These are phyloP conservation scores for Parazoanthus darwini DNA, from an alignment of 92 coral and sea anemone species.

Conservation along the genomic window DNA sequence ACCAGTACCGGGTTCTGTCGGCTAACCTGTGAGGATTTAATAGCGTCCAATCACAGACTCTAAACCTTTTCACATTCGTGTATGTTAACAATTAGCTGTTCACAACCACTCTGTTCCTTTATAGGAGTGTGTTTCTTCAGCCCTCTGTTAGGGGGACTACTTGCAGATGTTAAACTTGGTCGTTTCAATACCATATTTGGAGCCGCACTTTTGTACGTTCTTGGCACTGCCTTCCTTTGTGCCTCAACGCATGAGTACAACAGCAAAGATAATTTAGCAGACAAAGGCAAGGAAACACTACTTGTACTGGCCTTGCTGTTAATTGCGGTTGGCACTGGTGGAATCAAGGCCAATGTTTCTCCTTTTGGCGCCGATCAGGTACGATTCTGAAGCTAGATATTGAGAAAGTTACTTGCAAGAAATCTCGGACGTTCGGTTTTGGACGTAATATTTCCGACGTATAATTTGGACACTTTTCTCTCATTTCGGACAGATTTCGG, in stretches of 20 bases:
- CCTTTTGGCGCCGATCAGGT: constrained; percentile 99
- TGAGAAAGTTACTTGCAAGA: no score
- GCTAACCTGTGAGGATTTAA: no score
- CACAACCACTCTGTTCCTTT: background rate
- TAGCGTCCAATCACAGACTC: no score
- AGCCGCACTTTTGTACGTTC: constrained; percentile 66
- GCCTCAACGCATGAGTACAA: constrained; percentile 17
- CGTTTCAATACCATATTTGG: constrained; percentile 77
- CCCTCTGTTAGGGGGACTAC: constrained; percentile 88
- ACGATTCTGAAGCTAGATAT: background rate
- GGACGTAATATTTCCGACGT: no score
- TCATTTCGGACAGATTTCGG: no score
- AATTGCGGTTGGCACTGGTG: constrained; percentile 90
- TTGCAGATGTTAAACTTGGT: constrained; percentile 79
- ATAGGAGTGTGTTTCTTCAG: constrained; percentile 78
- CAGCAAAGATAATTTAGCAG: background rate
- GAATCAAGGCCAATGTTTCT: constrained; percentile 92
- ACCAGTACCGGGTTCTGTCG: no score
- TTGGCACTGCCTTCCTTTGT: constrained; percentile 66
- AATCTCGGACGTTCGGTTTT: no score
- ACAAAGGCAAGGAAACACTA: constrained; percentile 27
- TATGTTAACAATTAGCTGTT: no score
- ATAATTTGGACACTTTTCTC: no score
- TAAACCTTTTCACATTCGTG: no score
- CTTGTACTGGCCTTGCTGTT: constrained; percentile 61